Conservation (phyloP, 2,888 invertebrate genomes). For the Drosophila ustulata region DNA sequence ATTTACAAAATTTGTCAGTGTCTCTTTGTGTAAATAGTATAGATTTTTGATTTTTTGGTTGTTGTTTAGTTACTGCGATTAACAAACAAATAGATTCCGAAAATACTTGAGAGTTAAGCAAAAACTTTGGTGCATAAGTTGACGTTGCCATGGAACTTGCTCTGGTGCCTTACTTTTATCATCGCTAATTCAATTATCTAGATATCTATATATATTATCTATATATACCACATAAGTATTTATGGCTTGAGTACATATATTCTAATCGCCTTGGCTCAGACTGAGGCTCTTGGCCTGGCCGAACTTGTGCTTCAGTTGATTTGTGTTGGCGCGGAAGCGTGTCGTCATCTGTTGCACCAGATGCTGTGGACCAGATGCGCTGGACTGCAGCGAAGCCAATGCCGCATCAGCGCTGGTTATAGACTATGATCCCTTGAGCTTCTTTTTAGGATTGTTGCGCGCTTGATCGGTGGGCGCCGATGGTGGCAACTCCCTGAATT, state of each 20-base stretch:
- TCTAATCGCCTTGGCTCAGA: conserved; percentile 66
- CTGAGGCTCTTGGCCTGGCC: conserved; percentile 73
- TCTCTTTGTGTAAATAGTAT: conserved; percentile 73
- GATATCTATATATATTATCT: conserved; percentile 5
- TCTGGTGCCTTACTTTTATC: conserved; percentile 33
- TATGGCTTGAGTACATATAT: conserved; percentile 18
- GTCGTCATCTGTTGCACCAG: conserved; percentile 81
- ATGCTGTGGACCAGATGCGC: conserved; percentile 73
- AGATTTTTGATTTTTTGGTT: conserved; percentile 19
- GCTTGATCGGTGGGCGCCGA: conserved; percentile 78
- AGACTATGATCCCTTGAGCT: conserved; percentile 84
- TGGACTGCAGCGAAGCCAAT: conserved; percentile 61
- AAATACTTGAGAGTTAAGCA: conserved; percentile 50
- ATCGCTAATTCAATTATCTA: conserved; percentile 11
- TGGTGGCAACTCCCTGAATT: conserved; percentile 83
- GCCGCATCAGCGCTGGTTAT: conserved; percentile 78
- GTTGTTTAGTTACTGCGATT: conserved; percentile 9
- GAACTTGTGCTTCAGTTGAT: conserved; percentile 78
- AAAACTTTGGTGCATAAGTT: conserved; percentile 60
- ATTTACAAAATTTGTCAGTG: conserved; percentile 55
- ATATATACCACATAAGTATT: conserved; percentile 1
- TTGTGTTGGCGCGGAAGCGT: conserved; percentile 81
- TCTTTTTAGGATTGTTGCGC: conserved; percentile 83
- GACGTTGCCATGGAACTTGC: conserved; percentile 42
- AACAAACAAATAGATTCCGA: conserved; percentile 24